Base-by-base conservation (phyloP, 1,140 invertebrate genomes). In the Drosophila cardini region DNA sequence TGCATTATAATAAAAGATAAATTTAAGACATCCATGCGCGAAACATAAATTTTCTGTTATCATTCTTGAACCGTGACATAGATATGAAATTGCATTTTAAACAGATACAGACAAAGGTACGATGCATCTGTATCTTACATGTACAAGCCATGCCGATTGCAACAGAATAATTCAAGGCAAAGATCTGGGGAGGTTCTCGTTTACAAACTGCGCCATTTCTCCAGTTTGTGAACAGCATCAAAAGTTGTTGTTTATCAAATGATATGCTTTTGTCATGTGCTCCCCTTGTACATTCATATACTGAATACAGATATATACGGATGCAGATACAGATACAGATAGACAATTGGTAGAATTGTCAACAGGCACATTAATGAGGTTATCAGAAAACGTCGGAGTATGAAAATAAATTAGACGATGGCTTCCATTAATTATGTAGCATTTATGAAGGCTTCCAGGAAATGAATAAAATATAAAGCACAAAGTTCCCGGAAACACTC, bases 161-260 rank as follows among this genome's bases (percentile, higher is more conserved):
- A n/a, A n/a, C n/a, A n/a, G n/a, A n/a, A n/a, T n/a, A n/a, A n/a
- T n/a, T n/a, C 16, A 58, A 13, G 34, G 6, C 9, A 13, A 36
- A 10, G 9, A 53, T n/a, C 18, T 38, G 42, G 30, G 9, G 7
- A 3, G 3, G 30, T 32, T 7, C 7, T 8, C 34, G 18, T 60
- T 42, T 26, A 40, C 40, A 50, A 75, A 71, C 78, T 86, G 82
- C 82, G 82, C 82, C 86, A 72, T 86, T n/a, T 86, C 67, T 67
- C 63, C n/a, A n/a, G n/a, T n/a, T n/a, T n/a, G n/a, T n/a, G n/a
- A n/a, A 26, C 82, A 53, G 55, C 72, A 36, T 48, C 50, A 60
- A 78, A 81, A 76, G 21, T 26, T 26, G 67, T 76, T 76, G 78
- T 82, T 86, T 78, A 73, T 52, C 68, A 60, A 75, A 60, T 75